Percentiles rank a stretch among this genome's conserved stretches.
Evolutionary conservation across 2,797 vertebrate species (phyloP).

Genomic region (Orientallactaga sibirica): DNA sequence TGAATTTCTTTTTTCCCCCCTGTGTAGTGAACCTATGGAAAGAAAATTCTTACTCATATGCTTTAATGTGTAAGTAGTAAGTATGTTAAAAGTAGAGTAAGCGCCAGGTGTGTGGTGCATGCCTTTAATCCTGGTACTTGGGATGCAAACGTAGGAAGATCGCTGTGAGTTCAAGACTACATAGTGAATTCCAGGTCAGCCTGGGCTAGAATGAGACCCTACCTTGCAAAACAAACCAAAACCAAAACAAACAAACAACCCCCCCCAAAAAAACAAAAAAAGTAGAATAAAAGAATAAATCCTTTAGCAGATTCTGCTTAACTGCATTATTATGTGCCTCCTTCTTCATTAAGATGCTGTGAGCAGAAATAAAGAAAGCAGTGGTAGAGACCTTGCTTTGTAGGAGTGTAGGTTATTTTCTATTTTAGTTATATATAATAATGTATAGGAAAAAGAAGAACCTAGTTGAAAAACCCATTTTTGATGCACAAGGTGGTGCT

Average conservation of each 20-base stretch:
- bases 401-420: neutral
- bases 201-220: too few species aligned
- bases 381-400: neutral
- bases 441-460: conserved; percentile 30
- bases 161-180: too few species aligned
- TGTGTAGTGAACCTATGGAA: neutral
- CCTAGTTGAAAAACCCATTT: neutral
- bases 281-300: neutral
- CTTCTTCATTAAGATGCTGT: neutral
- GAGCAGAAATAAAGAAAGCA: neutral
- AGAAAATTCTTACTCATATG: neutral
- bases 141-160: too few species aligned
- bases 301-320: neutral
- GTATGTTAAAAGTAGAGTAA: neutral
- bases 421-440: conserved; percentile 20
- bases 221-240: too few species aligned
- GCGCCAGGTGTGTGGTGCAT: too few species aligned
- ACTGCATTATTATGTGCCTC: neutral
- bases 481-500: neutral
- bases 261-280: too few species aligned
- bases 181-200: too few species aligned
- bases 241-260: too few species aligned
- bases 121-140: too few species aligned
- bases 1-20: conserved; percentile 11
- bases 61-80: neutral